phyloP scores from a whole-genome alignment of 2,888 invertebrate genomes.

The Drosophila lutescens region DNA sequence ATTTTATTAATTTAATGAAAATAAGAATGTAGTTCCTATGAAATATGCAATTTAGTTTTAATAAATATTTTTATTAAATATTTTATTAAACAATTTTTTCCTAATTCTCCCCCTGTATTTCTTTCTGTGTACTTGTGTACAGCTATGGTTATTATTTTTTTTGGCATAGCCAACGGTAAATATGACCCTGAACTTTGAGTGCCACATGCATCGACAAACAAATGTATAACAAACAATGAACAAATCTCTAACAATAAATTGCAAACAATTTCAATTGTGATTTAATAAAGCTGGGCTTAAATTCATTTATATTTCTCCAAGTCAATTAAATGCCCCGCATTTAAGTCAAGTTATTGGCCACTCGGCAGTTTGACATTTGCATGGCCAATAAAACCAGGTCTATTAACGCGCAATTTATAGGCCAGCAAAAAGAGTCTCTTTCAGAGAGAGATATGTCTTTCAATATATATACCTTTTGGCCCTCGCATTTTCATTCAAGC shows the following conservation, averaged over 20 bases:
- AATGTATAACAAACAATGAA: slow-evolving; percentile 28
- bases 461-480: slow-evolving; percentile 22
- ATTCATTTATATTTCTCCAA: background rate
- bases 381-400: slow-evolving; percentile 47
- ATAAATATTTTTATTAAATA: no score
- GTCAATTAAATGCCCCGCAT: slow-evolving; percentile 31
- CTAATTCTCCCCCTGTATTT: background rate
- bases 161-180: slow-evolving; percentile 49
- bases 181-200: slow-evolving; percentile 61
- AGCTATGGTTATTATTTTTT: slow-evolving; percentile 28
- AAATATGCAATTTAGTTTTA: no score
- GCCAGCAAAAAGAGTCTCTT: slow-evolving; percentile 8
- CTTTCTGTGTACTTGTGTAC: slow-evolving; percentile 11
- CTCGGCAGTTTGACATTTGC: slow-evolving; percentile 50
- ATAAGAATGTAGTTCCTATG: no score
- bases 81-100: background rate
- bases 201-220: slow-evolving; percentile 39
- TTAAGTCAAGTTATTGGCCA: slow-evolving; percentile 16
- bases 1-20: no score
- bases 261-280: slow-evolving; percentile 53
- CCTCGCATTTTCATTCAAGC: slow-evolving; percentile 22
- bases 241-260: slow-evolving; percentile 31
- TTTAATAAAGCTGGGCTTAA: slow-evolving; percentile 41
- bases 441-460: slow-evolving; percentile 9
- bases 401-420: slow-evolving; percentile 65